These are phyloP conservation scores for Meloidogyne hapla DNA, from an alignment of 1,140 invertebrate species.

Conservation along the genomic window DNA sequence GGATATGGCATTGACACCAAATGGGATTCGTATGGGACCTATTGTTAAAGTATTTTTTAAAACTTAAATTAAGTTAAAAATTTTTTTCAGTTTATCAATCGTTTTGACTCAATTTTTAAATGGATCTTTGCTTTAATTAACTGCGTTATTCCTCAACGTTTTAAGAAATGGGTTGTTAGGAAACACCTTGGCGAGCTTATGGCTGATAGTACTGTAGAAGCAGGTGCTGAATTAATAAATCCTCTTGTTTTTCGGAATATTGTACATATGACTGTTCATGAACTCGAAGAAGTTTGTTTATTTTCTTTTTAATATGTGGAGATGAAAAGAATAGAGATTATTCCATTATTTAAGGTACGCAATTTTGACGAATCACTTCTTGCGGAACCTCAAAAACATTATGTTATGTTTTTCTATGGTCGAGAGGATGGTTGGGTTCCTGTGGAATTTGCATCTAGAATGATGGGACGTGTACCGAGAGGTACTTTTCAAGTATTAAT, in stretches of 20 bases:
- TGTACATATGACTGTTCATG: constrained; percentile 9
- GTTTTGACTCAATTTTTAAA: neutral
- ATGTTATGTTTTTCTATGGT: neutral
- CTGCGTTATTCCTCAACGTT: neutral
- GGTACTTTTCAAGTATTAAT: neutral
- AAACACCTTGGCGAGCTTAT: neutral
- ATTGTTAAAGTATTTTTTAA: neutral
- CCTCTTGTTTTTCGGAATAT: constrained; percentile 6
- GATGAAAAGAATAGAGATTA: neutral
- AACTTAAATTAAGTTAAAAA: neutral
- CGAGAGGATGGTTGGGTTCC: constrained; percentile 5
- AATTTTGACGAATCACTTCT: neutral
- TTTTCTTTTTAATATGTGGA: neutral
- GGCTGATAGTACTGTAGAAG: neutral
- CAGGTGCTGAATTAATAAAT: constrained; percentile 2
- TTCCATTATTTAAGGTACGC: neutral
- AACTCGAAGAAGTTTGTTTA: neutral
- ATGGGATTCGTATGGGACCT: neutral
- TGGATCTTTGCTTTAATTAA: neutral
- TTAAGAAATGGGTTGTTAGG: neutral
- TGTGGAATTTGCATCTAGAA: neutral
- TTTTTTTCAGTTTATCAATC: constrained; percentile 2
- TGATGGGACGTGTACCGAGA: neutral
- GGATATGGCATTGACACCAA: constrained; percentile 14
- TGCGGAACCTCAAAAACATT: neutral